Conservation (phyloP, 2,888 invertebrate genomes). For the Patella ulyssiponensis region DNA sequence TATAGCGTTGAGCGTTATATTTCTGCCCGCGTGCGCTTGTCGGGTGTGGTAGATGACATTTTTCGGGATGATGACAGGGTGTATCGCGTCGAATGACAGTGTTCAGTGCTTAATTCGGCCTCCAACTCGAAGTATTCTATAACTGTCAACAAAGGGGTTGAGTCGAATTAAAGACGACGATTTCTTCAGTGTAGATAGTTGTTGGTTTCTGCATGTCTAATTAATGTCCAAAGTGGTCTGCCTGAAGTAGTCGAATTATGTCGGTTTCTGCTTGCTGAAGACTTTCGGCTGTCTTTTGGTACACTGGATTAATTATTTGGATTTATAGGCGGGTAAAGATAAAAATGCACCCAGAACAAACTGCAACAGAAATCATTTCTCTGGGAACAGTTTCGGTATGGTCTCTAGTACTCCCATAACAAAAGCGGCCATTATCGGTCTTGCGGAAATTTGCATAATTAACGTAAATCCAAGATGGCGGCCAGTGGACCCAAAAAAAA, state of each 20-base stretch:
- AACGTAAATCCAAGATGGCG: too few relatives aligned
- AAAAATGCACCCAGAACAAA: too few relatives aligned
- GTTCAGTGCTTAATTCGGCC: too few relatives aligned
- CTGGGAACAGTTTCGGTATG: too few relatives aligned
- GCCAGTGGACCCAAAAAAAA: too few relatives aligned
- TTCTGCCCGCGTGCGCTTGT: conserved; percentile 20
- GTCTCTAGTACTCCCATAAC: too few relatives aligned
- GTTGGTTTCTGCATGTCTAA: neutral
- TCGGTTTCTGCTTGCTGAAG: neutral
- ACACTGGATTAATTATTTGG: too few relatives aligned
- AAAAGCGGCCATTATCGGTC: too few relatives aligned
- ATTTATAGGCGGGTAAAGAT: too few relatives aligned
- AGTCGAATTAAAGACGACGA: neutral
- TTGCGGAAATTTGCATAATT: too few relatives aligned
- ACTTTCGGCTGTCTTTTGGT: too few relatives aligned
- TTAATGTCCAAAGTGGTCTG: neutral
- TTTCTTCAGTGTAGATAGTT: neutral
- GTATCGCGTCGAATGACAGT: conserved; percentile 20
- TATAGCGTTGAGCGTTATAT: conserved; percentile 40
- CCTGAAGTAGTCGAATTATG: neutral
- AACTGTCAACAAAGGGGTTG: neutral
- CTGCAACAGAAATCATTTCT: too few relatives aligned
- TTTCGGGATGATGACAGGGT: conserved; percentile 40
- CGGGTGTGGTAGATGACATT: conserved; percentile 22
- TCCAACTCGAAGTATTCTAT: neutral